Evolutionary conservation across 2,888 invertebrate species (phyloP).

Genomic region (Ennomos quercinarius): DNA sequence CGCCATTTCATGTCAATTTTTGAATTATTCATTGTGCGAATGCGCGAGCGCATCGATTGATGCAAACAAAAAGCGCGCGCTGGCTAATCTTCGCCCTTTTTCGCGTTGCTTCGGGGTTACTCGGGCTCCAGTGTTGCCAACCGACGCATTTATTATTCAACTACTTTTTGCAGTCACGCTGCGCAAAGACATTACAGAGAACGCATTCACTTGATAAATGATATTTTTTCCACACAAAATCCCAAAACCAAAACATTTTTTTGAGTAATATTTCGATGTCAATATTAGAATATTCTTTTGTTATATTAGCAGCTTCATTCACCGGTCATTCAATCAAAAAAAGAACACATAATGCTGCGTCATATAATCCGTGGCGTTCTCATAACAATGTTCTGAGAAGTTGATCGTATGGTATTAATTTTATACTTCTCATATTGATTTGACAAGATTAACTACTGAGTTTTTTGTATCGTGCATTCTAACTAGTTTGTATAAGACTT

Average conservation of each 20-base stretch:
- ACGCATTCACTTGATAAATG: conserved; percentile 84
- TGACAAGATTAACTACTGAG: conserved; percentile 60
- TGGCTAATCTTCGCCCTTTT: conserved; percentile 83
- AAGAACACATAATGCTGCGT: conserved; percentile 62
- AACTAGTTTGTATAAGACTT: conserved; percentile 48
- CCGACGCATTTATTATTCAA: conserved; percentile 79
- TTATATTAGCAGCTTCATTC: conserved; percentile 62
- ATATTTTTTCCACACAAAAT: conserved; percentile 62
- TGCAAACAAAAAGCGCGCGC: conserved; percentile 83
- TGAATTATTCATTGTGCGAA: conserved; percentile 85
- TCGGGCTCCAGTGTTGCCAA: conserved; percentile 79
- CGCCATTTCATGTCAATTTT: conserved; percentile 86
- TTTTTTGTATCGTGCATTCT: conserved; percentile 53
- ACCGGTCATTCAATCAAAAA: conserved; percentile 63
- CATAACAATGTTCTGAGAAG: conserved; percentile 64
- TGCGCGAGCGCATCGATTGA: conserved; percentile 86
- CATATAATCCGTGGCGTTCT: conserved; percentile 62
- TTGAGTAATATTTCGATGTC: conserved; percentile 72
- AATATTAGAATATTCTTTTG: conserved; percentile 65
- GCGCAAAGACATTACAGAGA: conserved; percentile 80
- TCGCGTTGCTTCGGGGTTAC: conserved; percentile 71
- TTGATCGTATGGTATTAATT: conserved; percentile 58
- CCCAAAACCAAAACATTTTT: conserved; percentile 55
- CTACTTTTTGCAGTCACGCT: conserved; percentile 83
- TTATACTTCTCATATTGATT: conserved; percentile 62